These are phyloP conservation scores for Polietes domitor DNA, from an alignment of 2,888 invertebrate species.

Conservation along the genomic window DNA sequence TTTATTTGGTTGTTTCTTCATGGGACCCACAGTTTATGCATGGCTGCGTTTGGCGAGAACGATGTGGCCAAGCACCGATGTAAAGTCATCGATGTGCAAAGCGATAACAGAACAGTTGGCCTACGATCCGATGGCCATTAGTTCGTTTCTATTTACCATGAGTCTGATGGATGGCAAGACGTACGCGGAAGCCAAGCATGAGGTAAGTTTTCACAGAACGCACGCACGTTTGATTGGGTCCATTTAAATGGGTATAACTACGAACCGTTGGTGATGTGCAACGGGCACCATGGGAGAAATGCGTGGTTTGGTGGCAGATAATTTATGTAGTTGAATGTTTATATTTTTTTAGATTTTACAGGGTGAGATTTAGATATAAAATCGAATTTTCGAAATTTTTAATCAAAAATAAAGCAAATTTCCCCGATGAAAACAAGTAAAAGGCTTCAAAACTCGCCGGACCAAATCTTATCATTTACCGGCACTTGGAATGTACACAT, in stretches of 20 bases:
- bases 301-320: no score
- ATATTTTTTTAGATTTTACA: no score
- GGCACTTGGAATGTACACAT: no score
- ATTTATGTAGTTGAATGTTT: no score
- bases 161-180: constrained; percentile 83
- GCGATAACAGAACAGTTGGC: constrained; percentile 83
- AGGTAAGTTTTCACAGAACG: constrained; percentile 79
- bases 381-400: no score
- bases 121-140: constrained; percentile 84
- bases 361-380: no score
- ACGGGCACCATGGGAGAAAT: no score
- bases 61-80: constrained; percentile 80
- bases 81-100: constrained; percentile 80
- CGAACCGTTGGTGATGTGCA: no score
- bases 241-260: not conserved
- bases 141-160: constrained; percentile 84
- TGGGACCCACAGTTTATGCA: constrained; percentile 86
- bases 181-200: constrained; percentile 81
- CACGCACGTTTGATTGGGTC: not conserved
- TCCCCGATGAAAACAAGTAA: no score
- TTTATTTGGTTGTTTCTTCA: constrained; percentile 85
- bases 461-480: no score
- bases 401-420: no score
- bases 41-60: constrained; percentile 85
- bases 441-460: no score